phyloP scores from a whole-genome alignment of 2,113 vertebrate species.

The Dolichallabes microphthalmus region DNA sequence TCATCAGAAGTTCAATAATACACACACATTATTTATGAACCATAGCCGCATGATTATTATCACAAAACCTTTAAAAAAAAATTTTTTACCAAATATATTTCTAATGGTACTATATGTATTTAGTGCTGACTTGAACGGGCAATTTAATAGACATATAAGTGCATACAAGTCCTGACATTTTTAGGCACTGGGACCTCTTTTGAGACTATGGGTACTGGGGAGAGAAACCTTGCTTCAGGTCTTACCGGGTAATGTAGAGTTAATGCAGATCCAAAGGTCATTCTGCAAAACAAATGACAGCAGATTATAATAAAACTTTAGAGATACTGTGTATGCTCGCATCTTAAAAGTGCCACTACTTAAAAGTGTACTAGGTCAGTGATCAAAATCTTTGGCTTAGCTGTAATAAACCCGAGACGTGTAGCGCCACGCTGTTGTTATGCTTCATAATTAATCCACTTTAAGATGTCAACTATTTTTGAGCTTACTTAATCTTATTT shows the following conservation, averaged over 20 bases:
- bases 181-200: conserved; percentile 37
- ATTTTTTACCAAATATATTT: conserved; percentile 20
- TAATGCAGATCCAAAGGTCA: conserved; percentile 96
- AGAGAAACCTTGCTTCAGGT: background rate
- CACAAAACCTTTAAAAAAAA: conserved; percentile 22
- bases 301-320: background rate
- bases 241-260: conserved; percentile 96
- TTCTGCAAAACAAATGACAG: conserved; percentile 69
- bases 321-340: background rate
- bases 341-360: background rate
- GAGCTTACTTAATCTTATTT: background rate
- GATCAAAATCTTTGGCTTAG: background rate
- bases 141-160: conserved; percentile 37
- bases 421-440: background rate
- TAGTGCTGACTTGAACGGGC: background rate
- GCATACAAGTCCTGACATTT: conserved; percentile 25
- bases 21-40: conserved; percentile 2
- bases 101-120: conserved; percentile 9
- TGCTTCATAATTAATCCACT: background rate
- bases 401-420: background rate
- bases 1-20: conserved; percentile 9
- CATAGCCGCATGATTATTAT: conserved; percentile 9
- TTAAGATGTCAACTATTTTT: background rate
- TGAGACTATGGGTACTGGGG: conserved; percentile 16
- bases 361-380: background rate